Evolutionary conservation across 2,797 vertebrate genomes (phyloP).

Genomic region (Remorina albescens): DNA sequence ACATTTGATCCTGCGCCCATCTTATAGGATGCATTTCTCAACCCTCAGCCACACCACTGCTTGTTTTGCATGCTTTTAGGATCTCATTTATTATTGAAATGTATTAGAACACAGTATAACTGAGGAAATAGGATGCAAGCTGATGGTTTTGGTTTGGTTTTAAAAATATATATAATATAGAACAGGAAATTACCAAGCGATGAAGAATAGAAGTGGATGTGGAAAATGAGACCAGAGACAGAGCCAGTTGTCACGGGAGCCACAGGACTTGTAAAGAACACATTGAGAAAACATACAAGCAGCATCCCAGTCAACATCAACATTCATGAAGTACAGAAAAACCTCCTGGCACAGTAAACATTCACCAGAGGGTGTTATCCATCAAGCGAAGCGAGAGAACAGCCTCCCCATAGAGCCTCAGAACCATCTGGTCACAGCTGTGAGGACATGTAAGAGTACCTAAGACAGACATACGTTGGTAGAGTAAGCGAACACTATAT

Average conservation of each 20-base stretch:
- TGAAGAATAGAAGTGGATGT: neutral
- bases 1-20: neutral
- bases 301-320: slow-evolving; percentile 27
- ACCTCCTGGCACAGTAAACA: slow-evolving; percentile 24
- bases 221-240: slow-evolving; percentile 15
- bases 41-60: neutral
- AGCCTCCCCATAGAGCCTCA: slow-evolving; percentile 30
- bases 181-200: slow-evolving; percentile 1
- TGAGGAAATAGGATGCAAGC: neutral
- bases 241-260: slow-evolving; percentile 22
- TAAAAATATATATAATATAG: neutral
- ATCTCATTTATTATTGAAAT: neutral
- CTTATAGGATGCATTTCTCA: too few species aligned
- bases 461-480: slow-evolving; percentile 26
- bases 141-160: neutral
- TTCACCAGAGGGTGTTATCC: slow-evolving; percentile 50
- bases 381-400: slow-evolving; percentile 39
- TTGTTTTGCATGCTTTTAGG: neutral
- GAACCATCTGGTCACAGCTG: slow-evolving; percentile 40
- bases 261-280: neutral
- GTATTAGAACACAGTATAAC: neutral
- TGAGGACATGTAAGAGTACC: slow-evolving; percentile 24
- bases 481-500: slow-evolving; percentile 8
- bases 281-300: slow-evolving; percentile 30
- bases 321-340: slow-evolving; percentile 30